phyloP scores from a whole-genome alignment of 2,797 vertebrate genomes.

The Margarornis squamiger region DNA sequence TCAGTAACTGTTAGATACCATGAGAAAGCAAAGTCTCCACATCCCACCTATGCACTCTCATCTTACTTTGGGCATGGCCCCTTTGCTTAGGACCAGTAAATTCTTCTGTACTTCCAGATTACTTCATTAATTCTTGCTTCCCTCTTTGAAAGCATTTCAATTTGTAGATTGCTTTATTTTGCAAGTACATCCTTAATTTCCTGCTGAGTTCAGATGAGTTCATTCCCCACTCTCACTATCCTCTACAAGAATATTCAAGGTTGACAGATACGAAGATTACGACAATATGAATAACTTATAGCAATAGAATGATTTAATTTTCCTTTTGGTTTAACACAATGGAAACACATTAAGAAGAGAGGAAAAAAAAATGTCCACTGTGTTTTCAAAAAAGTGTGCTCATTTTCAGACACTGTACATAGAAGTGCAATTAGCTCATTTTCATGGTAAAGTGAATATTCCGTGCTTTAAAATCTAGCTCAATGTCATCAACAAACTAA shows the following conservation, averaged over 20 bases:
- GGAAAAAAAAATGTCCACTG: neutral
- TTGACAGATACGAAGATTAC: neutral
- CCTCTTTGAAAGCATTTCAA: neutral
- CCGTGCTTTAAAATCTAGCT: neutral
- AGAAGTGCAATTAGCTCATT: neutral
- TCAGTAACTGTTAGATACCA: neutral
- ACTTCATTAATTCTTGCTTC: neutral
- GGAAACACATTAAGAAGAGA: neutral
- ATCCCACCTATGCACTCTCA: neutral
- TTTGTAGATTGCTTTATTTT: neutral
- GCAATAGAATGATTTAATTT: neutral
- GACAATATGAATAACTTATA: neutral
- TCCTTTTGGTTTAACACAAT: neutral
- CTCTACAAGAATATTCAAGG: neutral
- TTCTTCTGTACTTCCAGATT: neutral
- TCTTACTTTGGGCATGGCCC: neutral
- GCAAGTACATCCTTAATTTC: neutral
- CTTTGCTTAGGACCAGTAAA: neutral
- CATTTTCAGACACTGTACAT: neutral
- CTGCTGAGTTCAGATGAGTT: neutral
- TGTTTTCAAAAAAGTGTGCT: neutral
- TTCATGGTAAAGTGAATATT: neutral
- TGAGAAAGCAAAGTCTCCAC: neutral
- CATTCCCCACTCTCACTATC: neutral
- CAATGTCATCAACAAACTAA: neutral